These are phyloP conservation scores for Adoxophyes honmai DNA, from an alignment of 1,140 invertebrate species.

Conservation along the genomic window DNA sequence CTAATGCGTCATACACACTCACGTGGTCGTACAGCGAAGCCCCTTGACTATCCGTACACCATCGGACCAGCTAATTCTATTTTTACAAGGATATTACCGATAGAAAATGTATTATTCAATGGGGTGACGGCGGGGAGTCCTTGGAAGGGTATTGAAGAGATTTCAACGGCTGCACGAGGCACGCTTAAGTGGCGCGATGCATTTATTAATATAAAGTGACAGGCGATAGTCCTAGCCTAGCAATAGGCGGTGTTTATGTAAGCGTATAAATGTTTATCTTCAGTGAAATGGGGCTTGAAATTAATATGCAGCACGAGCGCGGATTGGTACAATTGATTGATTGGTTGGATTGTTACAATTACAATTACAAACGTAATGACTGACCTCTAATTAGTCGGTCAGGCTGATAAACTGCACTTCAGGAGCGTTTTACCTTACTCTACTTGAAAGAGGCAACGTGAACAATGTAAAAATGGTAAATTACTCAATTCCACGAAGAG, in stretches of 20 bases:
- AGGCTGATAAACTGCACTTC: too few relatives aligned
- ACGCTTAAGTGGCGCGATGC: not conserved
- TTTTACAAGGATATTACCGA: conserved; percentile 32
- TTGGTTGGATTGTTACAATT: too few relatives aligned
- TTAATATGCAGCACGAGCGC: not conserved
- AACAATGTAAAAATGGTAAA: too few relatives aligned
- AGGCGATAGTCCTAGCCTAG: not conserved
- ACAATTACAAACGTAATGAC: too few relatives aligned
- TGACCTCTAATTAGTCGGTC: too few relatives aligned
- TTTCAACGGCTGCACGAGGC: not conserved
- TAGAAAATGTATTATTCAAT: conserved; percentile 25
- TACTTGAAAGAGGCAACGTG: too few relatives aligned
- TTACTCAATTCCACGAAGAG: too few relatives aligned
- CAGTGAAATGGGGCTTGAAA: not conserved
- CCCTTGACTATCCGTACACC: conserved; percentile 31
- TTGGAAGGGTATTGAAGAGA: conserved; percentile 17
- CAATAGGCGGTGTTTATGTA: not conserved
- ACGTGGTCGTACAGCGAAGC: conserved; percentile 39
- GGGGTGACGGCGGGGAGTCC: conserved; percentile 16
- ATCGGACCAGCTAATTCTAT: conserved; percentile 24
- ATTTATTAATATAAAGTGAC: conserved; percentile 1
- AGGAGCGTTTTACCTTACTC: too few relatives aligned
- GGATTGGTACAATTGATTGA: too few relatives aligned
- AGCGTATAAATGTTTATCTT: not conserved
- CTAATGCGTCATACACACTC: conserved; percentile 19